Conservation (phyloP, 1,140 invertebrate genomes). For the Bombus cullumanus region DNA sequence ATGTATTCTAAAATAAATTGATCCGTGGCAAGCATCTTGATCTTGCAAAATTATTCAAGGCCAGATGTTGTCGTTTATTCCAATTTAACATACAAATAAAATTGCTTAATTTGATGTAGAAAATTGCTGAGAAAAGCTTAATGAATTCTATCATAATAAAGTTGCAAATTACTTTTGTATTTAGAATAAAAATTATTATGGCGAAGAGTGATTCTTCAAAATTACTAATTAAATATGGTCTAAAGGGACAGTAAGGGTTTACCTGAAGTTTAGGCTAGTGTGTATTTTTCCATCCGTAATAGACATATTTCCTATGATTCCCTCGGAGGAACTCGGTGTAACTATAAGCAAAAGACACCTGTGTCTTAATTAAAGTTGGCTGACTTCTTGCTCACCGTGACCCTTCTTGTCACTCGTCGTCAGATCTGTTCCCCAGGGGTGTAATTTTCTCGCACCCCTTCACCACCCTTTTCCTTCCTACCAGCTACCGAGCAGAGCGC, state of each 20-base stretch:
- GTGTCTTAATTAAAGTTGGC: conserved; percentile 79
- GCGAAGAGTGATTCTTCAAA: too few species aligned
- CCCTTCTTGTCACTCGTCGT: conserved; percentile 68
- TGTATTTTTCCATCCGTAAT: background rate
- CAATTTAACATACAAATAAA: background rate
- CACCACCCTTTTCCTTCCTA: conserved; percentile 41
- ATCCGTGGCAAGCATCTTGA: too few species aligned
- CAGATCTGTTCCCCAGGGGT: conserved; percentile 71
- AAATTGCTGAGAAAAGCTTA: background rate
- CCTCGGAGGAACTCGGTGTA: conserved; percentile 3
- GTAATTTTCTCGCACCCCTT: conserved; percentile 71
- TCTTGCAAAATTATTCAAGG: background rate
- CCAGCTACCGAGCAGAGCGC: conserved; percentile 21
- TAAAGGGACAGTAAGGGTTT: too few species aligned
- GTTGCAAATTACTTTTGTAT: background rate
- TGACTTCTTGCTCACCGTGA: conserved; percentile 70
- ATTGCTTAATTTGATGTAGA: background rate
- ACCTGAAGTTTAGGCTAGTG: background rate
- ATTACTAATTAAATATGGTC: too few species aligned
- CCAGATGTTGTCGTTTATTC: too few species aligned
- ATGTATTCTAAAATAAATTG: too few species aligned
- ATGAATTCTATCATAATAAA: background rate
- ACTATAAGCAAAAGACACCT: conserved; percentile 64
- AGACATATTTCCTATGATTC: conserved; percentile 21
- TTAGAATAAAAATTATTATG: too few species aligned